Conservation (phyloP, 53 echinoderm and acorn worm species). For the Apostichopus leukothele region DNA sequence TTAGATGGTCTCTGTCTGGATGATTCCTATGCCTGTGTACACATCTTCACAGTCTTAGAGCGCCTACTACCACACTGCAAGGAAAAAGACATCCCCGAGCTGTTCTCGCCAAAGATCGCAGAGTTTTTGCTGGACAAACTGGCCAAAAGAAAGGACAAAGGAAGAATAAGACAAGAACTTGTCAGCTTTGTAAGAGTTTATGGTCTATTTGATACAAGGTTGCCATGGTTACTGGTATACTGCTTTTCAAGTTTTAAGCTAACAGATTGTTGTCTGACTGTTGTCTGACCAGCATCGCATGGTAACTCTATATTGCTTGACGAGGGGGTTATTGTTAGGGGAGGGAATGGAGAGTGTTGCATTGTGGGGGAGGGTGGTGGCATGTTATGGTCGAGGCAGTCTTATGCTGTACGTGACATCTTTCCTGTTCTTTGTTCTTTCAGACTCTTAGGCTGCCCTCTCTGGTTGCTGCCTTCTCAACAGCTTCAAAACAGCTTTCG, state of each 20-base stretch:
- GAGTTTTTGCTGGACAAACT: neutral
- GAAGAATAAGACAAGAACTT: neutral
- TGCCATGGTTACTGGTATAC: too few species aligned
- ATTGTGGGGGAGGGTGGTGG: too few species aligned
- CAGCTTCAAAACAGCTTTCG: neutral
- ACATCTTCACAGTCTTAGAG: slow-evolving; percentile 8
- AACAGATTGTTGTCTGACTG: too few species aligned
- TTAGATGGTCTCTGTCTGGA: slow-evolving; percentile 13
- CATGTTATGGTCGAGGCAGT: too few species aligned
- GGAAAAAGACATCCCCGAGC: slow-evolving; percentile 3
- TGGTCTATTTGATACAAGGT: too few species aligned
- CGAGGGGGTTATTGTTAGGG: too few species aligned
- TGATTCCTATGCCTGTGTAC: neutral
- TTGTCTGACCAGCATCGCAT: too few species aligned
- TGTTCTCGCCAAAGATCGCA: slow-evolving; percentile 1
- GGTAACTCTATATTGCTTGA: too few species aligned
- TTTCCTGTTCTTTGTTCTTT: neutral
- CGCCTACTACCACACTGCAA: slow-evolving; percentile 24
- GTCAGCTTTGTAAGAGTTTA: slow-evolving; percentile 14
- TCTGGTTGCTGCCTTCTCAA: neutral
- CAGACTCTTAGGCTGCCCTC: neutral
- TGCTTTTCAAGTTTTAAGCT: too few species aligned
- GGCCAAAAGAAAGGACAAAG: slow-evolving; percentile 10
- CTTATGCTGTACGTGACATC: too few species aligned
- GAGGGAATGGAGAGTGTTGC: too few species aligned